Conservation (phyloP, 2,113 vertebrate genomes). For the Entomyzon cyanotis region DNA sequence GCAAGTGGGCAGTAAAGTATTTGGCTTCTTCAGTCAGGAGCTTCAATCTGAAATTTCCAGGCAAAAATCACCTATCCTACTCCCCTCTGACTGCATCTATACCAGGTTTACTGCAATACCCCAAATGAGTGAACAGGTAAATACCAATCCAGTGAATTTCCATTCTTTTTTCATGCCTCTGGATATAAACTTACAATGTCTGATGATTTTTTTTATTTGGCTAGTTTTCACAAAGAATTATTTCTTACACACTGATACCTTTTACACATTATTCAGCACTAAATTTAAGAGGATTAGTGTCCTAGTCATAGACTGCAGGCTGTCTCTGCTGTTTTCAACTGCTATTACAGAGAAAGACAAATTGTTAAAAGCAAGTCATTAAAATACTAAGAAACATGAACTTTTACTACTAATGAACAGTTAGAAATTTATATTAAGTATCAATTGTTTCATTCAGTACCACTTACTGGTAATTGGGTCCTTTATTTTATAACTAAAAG, state of each 20-base stretch:
- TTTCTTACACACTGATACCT: neutral
- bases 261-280: slow-evolving; percentile 14
- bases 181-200: neutral
- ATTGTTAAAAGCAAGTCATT: neutral
- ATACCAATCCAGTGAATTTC: neutral
- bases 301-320: neutral
- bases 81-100: neutral
- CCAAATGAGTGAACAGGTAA: neutral
- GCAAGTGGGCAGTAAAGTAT: neutral
- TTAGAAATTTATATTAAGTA: neutral
- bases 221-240: neutral
- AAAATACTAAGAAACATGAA: neutral
- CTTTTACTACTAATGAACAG: neutral
- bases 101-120: neutral
- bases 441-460: neutral
- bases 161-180: neutral
- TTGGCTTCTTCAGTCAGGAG: neutral
- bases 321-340: neutral
- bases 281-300: slow-evolving; percentile 30
- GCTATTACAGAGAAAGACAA: neutral
- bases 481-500: neutral
- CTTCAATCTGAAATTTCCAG: neutral
- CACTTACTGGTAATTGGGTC: neutral
- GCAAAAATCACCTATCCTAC: neutral
- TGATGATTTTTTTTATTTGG: neutral